Evolutionary conservation across 2,888 invertebrate species (phyloP).

Genomic region (Watsonalla cultraria): DNA sequence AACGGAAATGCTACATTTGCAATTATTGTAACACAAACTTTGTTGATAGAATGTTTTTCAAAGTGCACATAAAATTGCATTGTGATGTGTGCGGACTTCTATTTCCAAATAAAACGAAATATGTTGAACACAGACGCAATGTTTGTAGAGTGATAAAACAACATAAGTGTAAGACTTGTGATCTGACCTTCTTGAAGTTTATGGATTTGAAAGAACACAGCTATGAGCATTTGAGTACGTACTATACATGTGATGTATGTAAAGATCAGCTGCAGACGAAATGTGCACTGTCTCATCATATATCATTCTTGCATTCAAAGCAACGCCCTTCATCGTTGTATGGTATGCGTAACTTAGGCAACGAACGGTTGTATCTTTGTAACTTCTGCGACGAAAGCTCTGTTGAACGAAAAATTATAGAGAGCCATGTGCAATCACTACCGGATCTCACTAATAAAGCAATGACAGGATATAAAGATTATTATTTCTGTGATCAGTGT

Average conservation of each 20-base stretch:
- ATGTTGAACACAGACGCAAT: slow-evolving; percentile 41
- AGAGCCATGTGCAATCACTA: slow-evolving; percentile 40
- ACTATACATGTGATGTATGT: slow-evolving; percentile 56
- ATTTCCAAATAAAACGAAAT: slow-evolving; percentile 35
- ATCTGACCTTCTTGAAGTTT: slow-evolving; percentile 40
- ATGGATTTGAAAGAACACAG: slow-evolving; percentile 65
- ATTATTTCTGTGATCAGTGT: slow-evolving; percentile 62
- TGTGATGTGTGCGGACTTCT: slow-evolving; percentile 51
- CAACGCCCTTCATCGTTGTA: slow-evolving; percentile 39
- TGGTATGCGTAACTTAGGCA: slow-evolving; percentile 35
- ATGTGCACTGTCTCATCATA: slow-evolving; percentile 54
- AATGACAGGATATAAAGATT: slow-evolving; percentile 55
- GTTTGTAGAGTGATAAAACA: slow-evolving; percentile 43
- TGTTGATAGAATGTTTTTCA: slow-evolving; percentile 59
- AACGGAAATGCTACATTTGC: slow-evolving; percentile 66
- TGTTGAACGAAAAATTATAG: slow-evolving; percentile 41
- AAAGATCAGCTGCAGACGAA: slow-evolving; percentile 54
- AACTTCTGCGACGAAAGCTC: slow-evolving; percentile 59
- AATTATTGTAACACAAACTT: slow-evolving; percentile 61
- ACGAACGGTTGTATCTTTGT: slow-evolving; percentile 46
- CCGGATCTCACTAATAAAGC: slow-evolving; percentile 50
- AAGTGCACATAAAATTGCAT: slow-evolving; percentile 64
- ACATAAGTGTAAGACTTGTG: slow-evolving; percentile 50
- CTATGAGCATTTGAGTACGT: slow-evolving; percentile 41
- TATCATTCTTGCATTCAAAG: slow-evolving; percentile 48